A percentile compares a stretch with the other conserved stretches of the same genome.
Evolutionary conservation across 2,113 vertebrate species (phyloP).

Genomic region (Mustelus asterias): DNA sequence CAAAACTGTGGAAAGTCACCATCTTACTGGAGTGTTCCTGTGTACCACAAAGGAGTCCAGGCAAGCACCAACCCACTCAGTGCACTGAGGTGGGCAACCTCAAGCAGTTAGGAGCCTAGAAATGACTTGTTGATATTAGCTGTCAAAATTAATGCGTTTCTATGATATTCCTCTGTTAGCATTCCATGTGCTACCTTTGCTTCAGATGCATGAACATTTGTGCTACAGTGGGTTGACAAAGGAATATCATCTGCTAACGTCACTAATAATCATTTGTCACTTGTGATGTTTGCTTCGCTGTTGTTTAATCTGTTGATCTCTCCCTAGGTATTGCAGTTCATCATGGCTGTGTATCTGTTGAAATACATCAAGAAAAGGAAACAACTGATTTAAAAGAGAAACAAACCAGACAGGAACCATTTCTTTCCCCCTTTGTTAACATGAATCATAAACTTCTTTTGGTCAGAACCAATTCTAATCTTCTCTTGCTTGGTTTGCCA

Average conservation of each 20-base stretch:
- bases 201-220: not conserved
- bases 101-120: not conserved
- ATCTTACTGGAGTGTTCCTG: not conserved
- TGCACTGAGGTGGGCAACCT: not conserved
- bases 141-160: not conserved
- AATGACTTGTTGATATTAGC: not conserved
- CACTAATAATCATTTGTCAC: not conserved
- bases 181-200: not conserved
- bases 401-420: not conserved
- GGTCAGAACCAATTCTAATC: not conserved
- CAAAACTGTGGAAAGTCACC: not conserved
- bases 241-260: not conserved
- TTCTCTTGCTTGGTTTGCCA: not conserved
- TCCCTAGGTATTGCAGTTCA: slow-evolving; percentile 44
- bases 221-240: not conserved
- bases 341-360: slow-evolving; percentile 37
- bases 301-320: not conserved
- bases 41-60: too few species aligned
- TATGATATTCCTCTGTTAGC: not conserved
- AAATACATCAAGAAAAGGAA: slow-evolving; percentile 40
- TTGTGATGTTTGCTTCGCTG: not conserved
- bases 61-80: not conserved
- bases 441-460: not conserved
- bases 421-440: not conserved
- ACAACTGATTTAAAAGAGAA: not conserved